Conservation (phyloP, 2,888 invertebrate genomes). For the Synergus itoensis region DNA sequence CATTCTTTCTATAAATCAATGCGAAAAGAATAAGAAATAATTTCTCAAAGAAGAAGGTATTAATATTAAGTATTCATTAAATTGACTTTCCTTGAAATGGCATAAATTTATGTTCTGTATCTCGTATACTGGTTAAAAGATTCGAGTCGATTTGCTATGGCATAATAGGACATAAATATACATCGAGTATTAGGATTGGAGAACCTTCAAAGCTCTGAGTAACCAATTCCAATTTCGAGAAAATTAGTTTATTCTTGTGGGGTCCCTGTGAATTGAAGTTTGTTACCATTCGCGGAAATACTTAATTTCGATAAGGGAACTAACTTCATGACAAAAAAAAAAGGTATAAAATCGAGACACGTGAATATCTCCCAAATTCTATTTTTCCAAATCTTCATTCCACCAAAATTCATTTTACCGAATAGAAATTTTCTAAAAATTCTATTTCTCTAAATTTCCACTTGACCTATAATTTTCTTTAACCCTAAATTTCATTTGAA, state of each 20-base stretch:
- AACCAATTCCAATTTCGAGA: constrained; percentile 10
- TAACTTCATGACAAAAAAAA: neutral
- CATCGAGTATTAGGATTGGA: neutral
- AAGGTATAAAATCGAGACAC: too few species aligned
- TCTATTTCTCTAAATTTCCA: too few species aligned
- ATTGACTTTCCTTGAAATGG: neutral
- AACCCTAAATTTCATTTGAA: too few species aligned
- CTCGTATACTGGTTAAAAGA: neutral
- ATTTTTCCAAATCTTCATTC: too few species aligned
- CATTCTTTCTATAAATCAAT: neutral
- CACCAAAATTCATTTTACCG: too few species aligned
- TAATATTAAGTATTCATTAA: neutral
- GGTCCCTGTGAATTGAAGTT: constrained; percentile 3
- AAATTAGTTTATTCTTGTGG: constrained; percentile 22
- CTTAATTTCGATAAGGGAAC: neutral
- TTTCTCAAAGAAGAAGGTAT: neutral
- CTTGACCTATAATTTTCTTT: too few species aligned
- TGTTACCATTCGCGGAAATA: neutral
- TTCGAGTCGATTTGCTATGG: neutral
- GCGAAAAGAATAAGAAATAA: neutral
- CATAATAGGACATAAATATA: constrained; percentile 21
- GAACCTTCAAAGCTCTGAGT: constrained; percentile 17
- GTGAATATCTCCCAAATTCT: too few species aligned
- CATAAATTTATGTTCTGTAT: neutral
- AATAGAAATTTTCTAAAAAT: too few species aligned